Base-by-base conservation (phyloP, 1,140 invertebrate species). In the Lutraria rhynchaena region DNA sequence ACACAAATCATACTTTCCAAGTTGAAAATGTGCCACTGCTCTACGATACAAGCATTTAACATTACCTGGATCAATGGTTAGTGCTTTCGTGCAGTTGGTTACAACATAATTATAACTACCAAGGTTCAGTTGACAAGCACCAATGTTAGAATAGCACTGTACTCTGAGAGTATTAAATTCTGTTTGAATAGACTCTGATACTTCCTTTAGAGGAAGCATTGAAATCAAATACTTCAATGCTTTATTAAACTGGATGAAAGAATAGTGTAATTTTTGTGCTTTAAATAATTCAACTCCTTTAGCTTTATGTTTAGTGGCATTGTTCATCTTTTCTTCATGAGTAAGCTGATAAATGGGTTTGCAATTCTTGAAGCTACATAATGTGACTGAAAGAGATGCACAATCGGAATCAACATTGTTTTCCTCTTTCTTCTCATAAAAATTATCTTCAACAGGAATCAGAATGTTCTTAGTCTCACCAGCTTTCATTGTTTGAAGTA, bases 1-100 rank as follows among this genome's bases (percentile, higher is more conserved):
- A 13, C 89, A 88, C 75, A 80, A 41, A 13, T 87, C 83, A 58
- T 84, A 86, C 17, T 87, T 73, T 37, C 86, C 74, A 13, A 87
- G 31, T 22, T 84, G 71, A 35, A 83, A 67, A 71, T 85, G 85
- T 1, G 90, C 90, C 31, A 85, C 73, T 0, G 85, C 90, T 41
- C 90, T 82, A 24, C 90, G 67, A 82, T 88, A 89, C 31, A 90
- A 61, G 15, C 83, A 90, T 92, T 96, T 96, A 0, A 95, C 81
- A 93, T 95, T 96, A 5, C 91, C 88, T 0, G 93, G 90, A 46
- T 96, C 95, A 37, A 94, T 73, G 55, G 88, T 85, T 0, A 96
- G 85, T 3, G 94, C 95, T 51, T 90, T 85, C 46, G 94, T 93
- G 81, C 94, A 95, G 87, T 96, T 95, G 2, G 90, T 60, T 29